Evolutionary conservation across 2,113 vertebrate genomes (phyloP).

Genomic region (Echinops telfairi): DNA sequence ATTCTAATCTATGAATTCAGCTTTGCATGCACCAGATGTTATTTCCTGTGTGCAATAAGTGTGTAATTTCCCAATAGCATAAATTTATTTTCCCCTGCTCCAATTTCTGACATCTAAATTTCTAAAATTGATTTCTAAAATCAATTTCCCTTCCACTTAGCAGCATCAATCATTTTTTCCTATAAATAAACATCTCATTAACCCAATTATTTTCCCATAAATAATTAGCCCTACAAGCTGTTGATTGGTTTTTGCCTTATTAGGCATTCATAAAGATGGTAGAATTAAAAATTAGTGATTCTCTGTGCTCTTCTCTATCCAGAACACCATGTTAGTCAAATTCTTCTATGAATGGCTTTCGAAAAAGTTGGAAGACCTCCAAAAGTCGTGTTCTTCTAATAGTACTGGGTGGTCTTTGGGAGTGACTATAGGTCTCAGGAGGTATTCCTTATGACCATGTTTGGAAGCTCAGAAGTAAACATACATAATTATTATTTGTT

Average conservation of each 20-base stretch:
- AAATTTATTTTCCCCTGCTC: constrained; percentile 44
- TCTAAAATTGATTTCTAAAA: not conserved
- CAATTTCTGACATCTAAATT: constrained; percentile 37
- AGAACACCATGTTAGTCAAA: not conserved
- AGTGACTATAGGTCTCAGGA: not conserved
- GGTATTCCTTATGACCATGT: not conserved
- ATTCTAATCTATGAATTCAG: constrained; percentile 40
- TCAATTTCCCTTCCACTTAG: constrained; percentile 50
- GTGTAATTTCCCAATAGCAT: constrained; percentile 32
- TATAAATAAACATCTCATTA: constrained; percentile 57
- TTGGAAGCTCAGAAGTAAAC: constrained; percentile 46
- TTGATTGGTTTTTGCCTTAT: constrained; percentile 22
- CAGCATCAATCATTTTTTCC: constrained; percentile 26
- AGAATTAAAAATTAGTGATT: constrained; percentile 51
- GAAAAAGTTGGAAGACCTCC: not conserved
- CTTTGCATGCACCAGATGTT: constrained; percentile 71
- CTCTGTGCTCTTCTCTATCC: not conserved
- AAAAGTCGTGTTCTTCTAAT: not conserved
- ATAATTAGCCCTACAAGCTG: constrained; percentile 8
- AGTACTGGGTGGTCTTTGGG: not conserved
- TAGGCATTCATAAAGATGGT: constrained; percentile 35
- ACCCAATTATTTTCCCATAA: constrained; percentile 48
- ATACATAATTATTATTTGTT: not conserved
- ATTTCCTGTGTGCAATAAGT: constrained; percentile 53
- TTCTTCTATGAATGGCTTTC: not conserved